These are phyloP conservation scores for Pseudococcus viburni DNA, from an alignment of 2,888 invertebrate genomes.

Conservation along the genomic window DNA sequence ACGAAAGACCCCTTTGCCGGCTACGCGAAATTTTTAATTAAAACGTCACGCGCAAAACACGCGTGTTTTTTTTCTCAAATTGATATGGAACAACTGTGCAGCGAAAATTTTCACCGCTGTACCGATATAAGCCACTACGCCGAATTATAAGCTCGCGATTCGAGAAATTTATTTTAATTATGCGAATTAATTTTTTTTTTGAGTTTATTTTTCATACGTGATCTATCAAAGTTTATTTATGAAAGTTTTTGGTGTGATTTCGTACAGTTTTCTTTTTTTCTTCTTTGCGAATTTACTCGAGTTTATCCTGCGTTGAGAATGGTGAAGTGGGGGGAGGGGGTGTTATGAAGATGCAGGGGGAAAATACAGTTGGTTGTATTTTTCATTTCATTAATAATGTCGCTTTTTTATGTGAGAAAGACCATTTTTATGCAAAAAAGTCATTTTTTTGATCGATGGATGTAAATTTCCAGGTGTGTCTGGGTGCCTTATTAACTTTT, in stretches of 20 bases:
- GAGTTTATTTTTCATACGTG: conserved; percentile 32
- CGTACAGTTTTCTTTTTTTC: not conserved
- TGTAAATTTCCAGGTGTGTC: too few species aligned
- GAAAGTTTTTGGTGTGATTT: not conserved
- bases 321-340: too few species aligned
- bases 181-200: not conserved
- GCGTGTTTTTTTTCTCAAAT: conserved; percentile 23
- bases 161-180: conserved; percentile 41
- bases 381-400: too few species aligned
- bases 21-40: conserved; percentile 10
- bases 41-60: conserved; percentile 29
- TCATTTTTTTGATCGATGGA: too few species aligned
- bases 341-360: too few species aligned
- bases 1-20: not conserved
- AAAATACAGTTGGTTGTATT: too few species aligned
- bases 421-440: too few species aligned
- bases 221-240: conserved; percentile 5
- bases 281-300: not conserved
- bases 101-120: not conserved
- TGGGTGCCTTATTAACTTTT: too few species aligned
- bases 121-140: not conserved
- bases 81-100: not conserved
- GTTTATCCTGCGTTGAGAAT: not conserved
- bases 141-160: not conserved
- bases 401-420: too few species aligned